Base-by-base conservation (phyloP, 1,140 invertebrate species). In the Arctopsyche grandis region DNA sequence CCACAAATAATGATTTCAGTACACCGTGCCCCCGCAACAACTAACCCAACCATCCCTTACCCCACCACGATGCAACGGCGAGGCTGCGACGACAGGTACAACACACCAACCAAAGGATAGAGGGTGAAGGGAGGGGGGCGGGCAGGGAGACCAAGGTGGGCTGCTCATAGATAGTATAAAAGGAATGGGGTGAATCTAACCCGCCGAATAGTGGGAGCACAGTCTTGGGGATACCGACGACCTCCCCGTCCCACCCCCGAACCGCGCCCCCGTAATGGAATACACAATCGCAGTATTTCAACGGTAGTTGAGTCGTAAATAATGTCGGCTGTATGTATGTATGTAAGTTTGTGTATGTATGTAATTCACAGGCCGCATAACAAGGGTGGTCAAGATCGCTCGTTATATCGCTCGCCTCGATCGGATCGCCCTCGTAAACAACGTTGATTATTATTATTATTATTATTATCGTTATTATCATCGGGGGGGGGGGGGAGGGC, bases 281-380 rank as follows among this genome's bases (percentile, higher is more conserved):
- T 74, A 74, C 44, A 56, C 43, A 56, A 74, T 74, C 71, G 44
- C 71, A 74, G 24, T 48, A 74, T 74, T 74, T 74, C 71, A 74
- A 74, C 44, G 71, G 12, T n/a, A 22, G 24, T 22, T 22, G 21
- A 10, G 24, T 22, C 63, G 63, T 66, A 66, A 66, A 66, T 66
- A 66, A 66, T 66, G 63, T 66, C 63, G 24, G 56, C 16, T 16
- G n/a, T 38, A 10, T 52, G 12, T 52, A 14, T 22, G 19, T 26
- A 22, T 22, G 63, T 66, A 66, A 66, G n/a, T n/a, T n/a, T n/a
- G 48, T 52, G 12, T 52, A 14, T 22, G 19, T 26, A 22, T 22
- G 63, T 66, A 66, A 66, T 66, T 66, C 63, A 66, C 63, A 22
- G 24, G 48, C 10, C 10, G 48, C 10, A 52, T 52, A 52, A 16